Evolutionary conservation across 1,140 invertebrate genomes (phyloP), one percentile per base, ranked within the genome.

Genomic region (Popillia japonica): DNA sequence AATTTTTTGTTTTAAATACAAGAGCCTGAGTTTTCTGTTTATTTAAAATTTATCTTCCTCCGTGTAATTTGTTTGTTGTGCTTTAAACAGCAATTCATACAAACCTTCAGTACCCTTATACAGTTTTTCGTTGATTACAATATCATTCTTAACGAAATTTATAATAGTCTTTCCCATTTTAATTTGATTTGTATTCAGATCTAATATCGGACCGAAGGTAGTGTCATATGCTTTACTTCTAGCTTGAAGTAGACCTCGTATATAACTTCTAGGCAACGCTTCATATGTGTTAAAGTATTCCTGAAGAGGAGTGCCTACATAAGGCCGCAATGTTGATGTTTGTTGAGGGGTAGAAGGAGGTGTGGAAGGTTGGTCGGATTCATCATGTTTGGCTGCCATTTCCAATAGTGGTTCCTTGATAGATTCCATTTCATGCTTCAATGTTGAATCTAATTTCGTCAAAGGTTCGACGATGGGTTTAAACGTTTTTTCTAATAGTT

Each of bases 1-100:
- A n/a, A n/a, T n/a, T n/a, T n/a, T n/a, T n/a, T n/a, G n/a, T n/a
- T n/a, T n/a, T n/a, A n/a, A n/a, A n/a, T n/a, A n/a, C n/a, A n/a
- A n/a, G n/a, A n/a, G n/a, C n/a, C n/a, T n/a, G n/a, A n/a, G n/a
- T n/a, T n/a, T n/a, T n/a, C n/a, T n/a, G n/a, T n/a, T n/a, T n/a
- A n/a, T n/a, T n/a, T n/a, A n/a, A n/a, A n/a, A n/a, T n/a, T n/a
- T 75, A 78, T 82, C 80, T 40, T 61, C 48, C 44, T 76, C 6
- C 14, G 64, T 78, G 40, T 78, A 78, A 6, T 23, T 75, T 17
- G 78, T 55, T 22, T 42, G 75, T 2, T 22, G 40, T 8, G 72
- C 79, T 55, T 78, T 75, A 78, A 78, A 79, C 9, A 80, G 6
- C 11, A 82, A 75, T 72, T 82, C 79, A 55, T 48, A 77, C 9